Conservation (phyloP, 2,113 vertebrate species). For the Triplophysa rosa region DNA sequence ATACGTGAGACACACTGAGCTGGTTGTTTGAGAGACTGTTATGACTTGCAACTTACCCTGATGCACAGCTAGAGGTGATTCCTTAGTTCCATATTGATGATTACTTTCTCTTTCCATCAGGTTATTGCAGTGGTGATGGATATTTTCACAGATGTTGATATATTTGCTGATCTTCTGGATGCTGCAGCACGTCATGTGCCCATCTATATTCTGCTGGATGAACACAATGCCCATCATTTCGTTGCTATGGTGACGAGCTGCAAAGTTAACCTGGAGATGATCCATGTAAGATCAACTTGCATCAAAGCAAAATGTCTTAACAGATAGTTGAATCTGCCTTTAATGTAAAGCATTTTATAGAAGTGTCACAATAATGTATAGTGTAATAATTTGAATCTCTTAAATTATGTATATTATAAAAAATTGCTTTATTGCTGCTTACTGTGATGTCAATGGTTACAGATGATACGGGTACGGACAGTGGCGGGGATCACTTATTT, state of each 20-base stretch:
- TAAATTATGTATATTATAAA: neutral
- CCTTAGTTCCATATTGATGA: neutral
- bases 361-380: too few relatives aligned
- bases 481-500: constrained; percentile 91
- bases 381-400: neutral
- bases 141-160: constrained; percentile 91
- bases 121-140: constrained; percentile 98
- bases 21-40: neutral
- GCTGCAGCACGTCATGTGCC: constrained; percentile 86
- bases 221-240: constrained; percentile 88
- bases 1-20: neutral
- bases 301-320: neutral
- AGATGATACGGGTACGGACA: constrained; percentile 94
- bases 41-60: neutral
- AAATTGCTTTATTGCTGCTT: neutral
- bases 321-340: too few relatives aligned
- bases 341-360: too few relatives aligned
- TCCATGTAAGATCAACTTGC: constrained; percentile 79
- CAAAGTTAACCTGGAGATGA: constrained; percentile 86
- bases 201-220: constrained; percentile 92
- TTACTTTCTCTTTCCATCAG: constrained; percentile 66
- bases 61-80: neutral
- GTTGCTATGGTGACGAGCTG: constrained; percentile 87
- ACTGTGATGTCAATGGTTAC: constrained; percentile 51
- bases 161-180: constrained; percentile 88